Base-by-base conservation (phyloP, 92 coral and sea anemone genomes). In the Paragorgia papillata region DNA sequence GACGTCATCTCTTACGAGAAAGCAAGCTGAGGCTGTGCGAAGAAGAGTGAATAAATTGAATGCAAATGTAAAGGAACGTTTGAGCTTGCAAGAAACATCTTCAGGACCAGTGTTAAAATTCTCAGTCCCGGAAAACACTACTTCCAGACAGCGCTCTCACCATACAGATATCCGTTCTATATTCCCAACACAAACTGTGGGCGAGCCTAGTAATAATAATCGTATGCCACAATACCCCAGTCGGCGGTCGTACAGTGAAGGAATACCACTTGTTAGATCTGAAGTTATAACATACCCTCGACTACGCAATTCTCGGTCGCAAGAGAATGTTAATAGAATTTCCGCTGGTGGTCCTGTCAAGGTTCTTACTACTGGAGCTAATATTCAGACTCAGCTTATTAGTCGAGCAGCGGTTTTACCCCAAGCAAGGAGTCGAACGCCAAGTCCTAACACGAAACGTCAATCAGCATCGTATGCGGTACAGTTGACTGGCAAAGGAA, bases 21-120 rank as follows among this genome's bases (percentile, higher is more conserved):
- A 95, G 66, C 99, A 95, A 62, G 99, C 99, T 9, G 97, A 95
- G 39, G 99, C 97, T 8, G 99, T 95, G 0, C 76, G 75, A 62
- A 83, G 85, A 83, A 79, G 99, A 51, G 89, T 95, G 35, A 84
- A 95, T 74, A 91, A 92, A 9, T 76, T 95, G 9, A 95, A 95
- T 49, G 87, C 90, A 26, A 88, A 86, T 31, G 90, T 93, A 37
- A 95, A 91, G 78, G 86, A 79, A 53, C 83, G 84, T 43, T 77
- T 85, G 32, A 84, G 92, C 29, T 4, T 82, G 21, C 75, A 82
- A 43, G 73, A 62, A 64, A 85, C 49, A 21, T 79, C 75, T 0
- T 20, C 51, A 39, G 78, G 64, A 2, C 78, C 63, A 3, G 35
- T 3, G 3, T 3, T 50, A n/a, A 39, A 39, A 18, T 25, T 69